phyloP scores from a whole-genome alignment of 2,113 vertebrate genomes.

The Panurus biarmicus region DNA sequence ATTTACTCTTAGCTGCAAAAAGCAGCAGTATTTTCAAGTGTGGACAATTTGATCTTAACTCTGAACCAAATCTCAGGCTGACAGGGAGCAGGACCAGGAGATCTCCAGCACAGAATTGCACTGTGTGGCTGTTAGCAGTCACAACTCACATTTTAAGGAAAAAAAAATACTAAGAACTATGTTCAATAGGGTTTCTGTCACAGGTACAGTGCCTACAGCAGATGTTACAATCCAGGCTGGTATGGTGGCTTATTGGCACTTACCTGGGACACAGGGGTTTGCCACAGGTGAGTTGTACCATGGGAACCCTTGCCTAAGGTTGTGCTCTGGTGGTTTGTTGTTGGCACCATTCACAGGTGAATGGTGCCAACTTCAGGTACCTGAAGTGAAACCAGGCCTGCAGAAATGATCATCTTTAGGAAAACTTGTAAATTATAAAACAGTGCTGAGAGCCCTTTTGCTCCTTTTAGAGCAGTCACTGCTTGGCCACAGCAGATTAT shows the following conservation, averaged over 20 bases:
- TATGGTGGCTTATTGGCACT: no score
- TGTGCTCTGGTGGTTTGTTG: background rate
- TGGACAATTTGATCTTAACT: background rate
- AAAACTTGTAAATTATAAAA: background rate
- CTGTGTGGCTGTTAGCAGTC: background rate
- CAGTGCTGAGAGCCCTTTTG: background rate
- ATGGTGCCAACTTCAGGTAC: no score
- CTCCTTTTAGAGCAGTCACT: background rate
- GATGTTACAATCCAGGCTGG: background rate
- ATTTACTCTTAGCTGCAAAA: background rate
- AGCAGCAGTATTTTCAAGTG: background rate
- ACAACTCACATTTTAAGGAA: background rate
- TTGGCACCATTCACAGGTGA: background rate
- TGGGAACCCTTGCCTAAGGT: fast-evolving
- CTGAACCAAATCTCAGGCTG: background rate
- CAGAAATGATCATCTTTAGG: background rate
- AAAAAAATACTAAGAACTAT: background rate
- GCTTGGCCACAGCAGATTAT: background rate
- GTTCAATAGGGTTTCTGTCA: background rate
- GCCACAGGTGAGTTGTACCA: background rate
- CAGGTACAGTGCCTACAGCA: background rate
- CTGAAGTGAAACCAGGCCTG: background rate
- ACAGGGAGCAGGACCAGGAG: fast-evolving
- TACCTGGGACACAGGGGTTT: background rate
- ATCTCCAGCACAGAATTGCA: background rate